Evolutionary conservation across 2,888 invertebrate genomes (phyloP).

Genomic region (Drosophila kokeensis): DNA sequence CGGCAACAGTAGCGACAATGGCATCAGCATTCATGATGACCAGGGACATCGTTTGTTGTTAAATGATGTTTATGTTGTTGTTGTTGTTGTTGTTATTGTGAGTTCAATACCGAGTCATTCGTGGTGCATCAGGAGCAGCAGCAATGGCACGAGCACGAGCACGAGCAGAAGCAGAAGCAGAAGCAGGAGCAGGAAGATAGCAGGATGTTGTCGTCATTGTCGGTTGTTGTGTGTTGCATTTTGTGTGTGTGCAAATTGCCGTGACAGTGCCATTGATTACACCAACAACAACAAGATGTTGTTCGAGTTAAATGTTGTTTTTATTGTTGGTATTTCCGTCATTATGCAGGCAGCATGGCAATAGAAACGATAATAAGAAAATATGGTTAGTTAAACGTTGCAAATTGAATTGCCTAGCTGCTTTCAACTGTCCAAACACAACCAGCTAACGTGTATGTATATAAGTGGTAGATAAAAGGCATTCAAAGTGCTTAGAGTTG

Average conservation of each 20-base stretch:
- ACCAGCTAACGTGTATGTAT: slow-evolving; percentile 2
- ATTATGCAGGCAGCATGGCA: slow-evolving; percentile 36
- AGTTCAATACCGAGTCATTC: slow-evolving; percentile 78
- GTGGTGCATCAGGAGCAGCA: slow-evolving; percentile 37
- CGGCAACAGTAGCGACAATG: slow-evolving; percentile 19
- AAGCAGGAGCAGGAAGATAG: not conserved
- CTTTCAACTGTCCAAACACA: not conserved
- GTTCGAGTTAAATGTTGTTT: slow-evolving; percentile 20
- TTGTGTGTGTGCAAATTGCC: slow-evolving; percentile 81
- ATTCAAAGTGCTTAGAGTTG: not conserved
- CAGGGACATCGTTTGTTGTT: slow-evolving; percentile 51
- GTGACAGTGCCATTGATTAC: slow-evolving; percentile 80
- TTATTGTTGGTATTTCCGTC: slow-evolving; percentile 36
- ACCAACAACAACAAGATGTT: slow-evolving; percentile 47
- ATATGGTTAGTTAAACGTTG: slow-evolving; percentile 80
- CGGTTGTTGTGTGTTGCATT: slow-evolving; percentile 71
- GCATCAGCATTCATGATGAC: slow-evolving; percentile 72
- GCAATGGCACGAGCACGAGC: not conserved
- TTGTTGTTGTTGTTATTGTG: slow-evolving; percentile 64
- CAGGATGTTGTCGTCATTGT: slow-evolving; percentile 26
- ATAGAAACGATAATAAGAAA: slow-evolving; percentile 67
- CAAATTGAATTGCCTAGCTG: slow-evolving; percentile 62
- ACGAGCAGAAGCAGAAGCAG: too few species aligned
- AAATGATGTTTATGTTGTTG: slow-evolving; percentile 36
- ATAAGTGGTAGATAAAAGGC: not conserved